Conservation (phyloP, 2,797 vertebrate genomes). For the Sebastes oblongus region DNA sequence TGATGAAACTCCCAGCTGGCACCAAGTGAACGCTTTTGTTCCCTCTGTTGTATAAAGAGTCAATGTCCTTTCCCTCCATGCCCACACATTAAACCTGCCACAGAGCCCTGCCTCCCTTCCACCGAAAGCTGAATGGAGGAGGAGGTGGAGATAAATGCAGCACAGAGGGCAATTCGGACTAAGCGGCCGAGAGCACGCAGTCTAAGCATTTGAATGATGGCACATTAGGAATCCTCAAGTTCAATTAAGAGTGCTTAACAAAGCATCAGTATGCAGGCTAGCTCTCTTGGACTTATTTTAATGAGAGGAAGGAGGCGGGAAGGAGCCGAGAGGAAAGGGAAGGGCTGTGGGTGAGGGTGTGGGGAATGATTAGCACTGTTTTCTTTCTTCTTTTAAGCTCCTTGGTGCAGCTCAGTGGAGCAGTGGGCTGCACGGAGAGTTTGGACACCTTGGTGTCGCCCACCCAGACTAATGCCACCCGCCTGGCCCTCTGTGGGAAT, state of each 20-base stretch:
- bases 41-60: slow-evolving; percentile 54
- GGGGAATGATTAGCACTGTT: slow-evolving; percentile 64
- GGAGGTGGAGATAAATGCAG: slow-evolving; percentile 58
- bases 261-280: slow-evolving; percentile 68
- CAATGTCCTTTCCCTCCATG: slow-evolving; percentile 47
- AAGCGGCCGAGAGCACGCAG: slow-evolving; percentile 60
- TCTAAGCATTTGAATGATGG: slow-evolving; percentile 69
- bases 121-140: slow-evolving; percentile 52
- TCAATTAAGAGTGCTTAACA: slow-evolving; percentile 74
- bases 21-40: slow-evolving; percentile 63
- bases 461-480: slow-evolving; percentile 57
- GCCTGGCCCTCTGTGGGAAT: neutral
- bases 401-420: slow-evolving; percentile 53
- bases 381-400: slow-evolving; percentile 58
- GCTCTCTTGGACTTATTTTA: slow-evolving; percentile 57
- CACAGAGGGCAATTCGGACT: slow-evolving; percentile 56
- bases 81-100: slow-evolving; percentile 57
- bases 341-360: slow-evolving; percentile 36
- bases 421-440: slow-evolving; percentile 49
- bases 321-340: slow-evolving; percentile 52
- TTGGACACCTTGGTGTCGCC: slow-evolving; percentile 56
- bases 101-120: slow-evolving; percentile 30
- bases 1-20: slow-evolving; percentile 67
- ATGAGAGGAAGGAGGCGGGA: slow-evolving; percentile 61
- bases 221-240: slow-evolving; percentile 73